Percentiles rank a stretch among this genome's conserved stretches.
Conservation (phyloP, 2,113 vertebrate genomes). For the Vulpes vulpes region DNA sequence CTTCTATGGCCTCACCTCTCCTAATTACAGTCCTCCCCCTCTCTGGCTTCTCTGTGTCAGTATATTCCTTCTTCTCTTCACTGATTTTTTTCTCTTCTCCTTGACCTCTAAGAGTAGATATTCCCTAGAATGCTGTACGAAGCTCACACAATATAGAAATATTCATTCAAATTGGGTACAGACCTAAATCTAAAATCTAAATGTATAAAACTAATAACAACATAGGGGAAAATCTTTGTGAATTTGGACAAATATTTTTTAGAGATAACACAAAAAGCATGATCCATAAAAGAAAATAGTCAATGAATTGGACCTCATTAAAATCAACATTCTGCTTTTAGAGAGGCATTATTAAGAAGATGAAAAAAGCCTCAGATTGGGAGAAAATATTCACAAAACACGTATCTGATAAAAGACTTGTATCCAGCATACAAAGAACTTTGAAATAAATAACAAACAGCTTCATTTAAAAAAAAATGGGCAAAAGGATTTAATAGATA, state of each 20-base stretch:
- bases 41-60: background rate
- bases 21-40: background rate
- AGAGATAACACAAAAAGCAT: background rate
- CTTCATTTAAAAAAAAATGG: background rate
- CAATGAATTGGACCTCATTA: background rate
- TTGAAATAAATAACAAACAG: conserved; percentile 10
- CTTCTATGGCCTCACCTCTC: background rate
- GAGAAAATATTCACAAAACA: background rate
- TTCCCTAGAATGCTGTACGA: background rate
- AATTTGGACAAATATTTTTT: background rate
- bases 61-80: background rate
- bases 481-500: background rate
- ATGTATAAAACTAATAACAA: background rate
- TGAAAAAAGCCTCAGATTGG: background rate
- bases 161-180: background rate
- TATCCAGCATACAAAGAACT: conserved; percentile 32
- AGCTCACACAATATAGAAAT: background rate
- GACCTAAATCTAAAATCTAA: background rate
- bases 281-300: background rate
- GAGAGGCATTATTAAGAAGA: background rate
- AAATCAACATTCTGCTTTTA: background rate
- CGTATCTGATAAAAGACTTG: conserved; percentile 22
- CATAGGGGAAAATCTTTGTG: background rate
- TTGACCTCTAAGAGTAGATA: background rate
- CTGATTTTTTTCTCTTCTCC: background rate